A percentile compares a stretch with the other conserved stretches of the same genome.
Evolutionary conservation across 2,113 vertebrate species (phyloP).

Genomic region (Lanius collurio): DNA sequence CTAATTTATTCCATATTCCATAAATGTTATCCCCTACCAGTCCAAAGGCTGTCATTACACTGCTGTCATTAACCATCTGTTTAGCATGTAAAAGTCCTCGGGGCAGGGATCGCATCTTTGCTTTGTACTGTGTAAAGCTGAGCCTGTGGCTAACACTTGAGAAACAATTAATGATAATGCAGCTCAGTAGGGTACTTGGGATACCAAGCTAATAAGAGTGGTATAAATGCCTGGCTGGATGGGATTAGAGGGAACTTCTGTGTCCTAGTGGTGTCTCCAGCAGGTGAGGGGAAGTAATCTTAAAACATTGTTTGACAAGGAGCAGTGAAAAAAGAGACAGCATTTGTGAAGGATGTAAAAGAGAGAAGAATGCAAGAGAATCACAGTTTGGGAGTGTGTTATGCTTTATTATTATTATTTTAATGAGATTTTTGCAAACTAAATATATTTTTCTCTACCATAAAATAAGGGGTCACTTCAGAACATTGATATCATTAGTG

Average conservation of each 20-base stretch:
- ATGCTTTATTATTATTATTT: background rate
- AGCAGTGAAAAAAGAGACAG: background rate
- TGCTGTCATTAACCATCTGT: conserved; percentile 55
- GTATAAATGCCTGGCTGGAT: conserved; percentile 52
- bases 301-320: background rate
- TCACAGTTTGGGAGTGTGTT: background rate
- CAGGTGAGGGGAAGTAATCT: conserved; percentile 32
- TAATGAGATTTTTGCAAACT: background rate
- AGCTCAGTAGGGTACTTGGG: conserved; percentile 28
- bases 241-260: conserved; percentile 38
- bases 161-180: conserved; percentile 65
- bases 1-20: conserved; percentile 3
- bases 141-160: conserved; percentile 58
- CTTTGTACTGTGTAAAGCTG: conserved; percentile 36
- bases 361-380: background rate
- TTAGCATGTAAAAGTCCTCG: conserved; percentile 49
- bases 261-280: background rate
- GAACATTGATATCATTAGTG: conserved; percentile 10
- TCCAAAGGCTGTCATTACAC: background rate
- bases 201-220: conserved; percentile 45
- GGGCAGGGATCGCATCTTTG: conserved; percentile 33
- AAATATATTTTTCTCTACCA: background rate
- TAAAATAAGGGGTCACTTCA: background rate
- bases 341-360: background rate
- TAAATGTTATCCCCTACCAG: conserved; percentile 4